Evolutionary conservation across 1,140 invertebrate species (phyloP).

Genomic region (Dreissena rostriformis): DNA sequence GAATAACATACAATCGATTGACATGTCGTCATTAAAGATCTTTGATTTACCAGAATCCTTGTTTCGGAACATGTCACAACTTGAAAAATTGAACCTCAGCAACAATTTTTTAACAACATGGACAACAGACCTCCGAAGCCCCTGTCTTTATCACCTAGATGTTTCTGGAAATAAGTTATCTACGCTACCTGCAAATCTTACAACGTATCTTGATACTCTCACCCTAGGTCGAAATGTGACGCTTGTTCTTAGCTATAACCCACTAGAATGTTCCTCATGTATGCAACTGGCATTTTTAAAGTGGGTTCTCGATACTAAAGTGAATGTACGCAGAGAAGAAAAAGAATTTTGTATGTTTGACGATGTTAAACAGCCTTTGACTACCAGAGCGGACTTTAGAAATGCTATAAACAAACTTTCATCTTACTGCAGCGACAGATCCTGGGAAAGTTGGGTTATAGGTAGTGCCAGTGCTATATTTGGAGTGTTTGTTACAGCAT

Average conservation of each 20-base stretch:
- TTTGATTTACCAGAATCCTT: background rate
- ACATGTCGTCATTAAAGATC: conserved; percentile 19
- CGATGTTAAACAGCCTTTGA: background rate
- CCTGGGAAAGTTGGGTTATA: background rate
- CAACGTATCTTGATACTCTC: conserved; percentile 21
- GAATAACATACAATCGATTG: background rate
- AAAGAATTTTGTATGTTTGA: background rate
- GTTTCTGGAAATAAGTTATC: conserved; percentile 25
- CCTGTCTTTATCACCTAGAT: background rate
- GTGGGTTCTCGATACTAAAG: conserved; percentile 5
- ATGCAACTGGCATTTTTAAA: conserved; percentile 3
- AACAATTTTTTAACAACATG: conserved; percentile 1
- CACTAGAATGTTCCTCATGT: conserved; percentile 26
- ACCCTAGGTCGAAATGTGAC: background rate
- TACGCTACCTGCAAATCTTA: background rate
- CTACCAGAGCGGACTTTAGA: background rate
- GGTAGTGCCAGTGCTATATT: background rate
- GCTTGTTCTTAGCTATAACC: background rate
- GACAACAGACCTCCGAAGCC: background rate
- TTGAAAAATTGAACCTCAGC: conserved; percentile 9
- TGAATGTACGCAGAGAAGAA: background rate
- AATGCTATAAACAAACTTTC: background rate
- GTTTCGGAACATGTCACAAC: conserved; percentile 6
- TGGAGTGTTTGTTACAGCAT: background rate
- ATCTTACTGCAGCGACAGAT: conserved; percentile 1